Conservation (phyloP, 2,888 invertebrate species). For the Pecten maximus region DNA sequence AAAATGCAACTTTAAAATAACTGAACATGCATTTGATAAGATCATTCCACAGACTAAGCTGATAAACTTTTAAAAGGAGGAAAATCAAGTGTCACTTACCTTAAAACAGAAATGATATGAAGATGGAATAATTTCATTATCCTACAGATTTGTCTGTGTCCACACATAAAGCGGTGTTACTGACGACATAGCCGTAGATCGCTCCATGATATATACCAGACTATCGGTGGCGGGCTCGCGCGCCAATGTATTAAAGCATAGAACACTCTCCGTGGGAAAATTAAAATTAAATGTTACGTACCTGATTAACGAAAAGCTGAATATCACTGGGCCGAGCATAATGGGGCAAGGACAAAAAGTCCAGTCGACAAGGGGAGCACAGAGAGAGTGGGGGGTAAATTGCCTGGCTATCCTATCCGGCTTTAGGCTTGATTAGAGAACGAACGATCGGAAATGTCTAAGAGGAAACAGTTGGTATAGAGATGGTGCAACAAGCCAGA, state of each 20-base stretch:
- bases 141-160: not conserved
- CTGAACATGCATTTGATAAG: too few relatives aligned
- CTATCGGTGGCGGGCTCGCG: slow-evolving; percentile 10
- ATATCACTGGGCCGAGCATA: slow-evolving; percentile 10
- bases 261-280: slow-evolving; percentile 2
- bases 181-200: slow-evolving; percentile 4
- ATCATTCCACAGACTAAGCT: too few relatives aligned
- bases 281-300: slow-evolving; percentile 23
- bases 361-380: not conserved
- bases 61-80: not conserved
- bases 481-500: not conserved
- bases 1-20: too few relatives aligned
- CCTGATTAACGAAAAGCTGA: slow-evolving; percentile 22
- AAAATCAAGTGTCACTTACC: not conserved
- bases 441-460: slow-evolving; percentile 26
- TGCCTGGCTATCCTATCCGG: not conserved
- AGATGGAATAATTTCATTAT: not conserved
- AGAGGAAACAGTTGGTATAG: slow-evolving; percentile 8
- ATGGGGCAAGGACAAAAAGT: not conserved
- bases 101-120: slow-evolving; percentile 27
- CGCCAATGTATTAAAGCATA: slow-evolving; percentile 1
- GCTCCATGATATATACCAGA: slow-evolving; percentile 23
- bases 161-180: not conserved
- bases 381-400: not conserved
- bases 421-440: slow-evolving; percentile 23